Evolutionary conservation across 2,888 invertebrate genomes (phyloP), one percentile per base, ranked within the genome.

Genomic region (Litoditis marina): DNA sequence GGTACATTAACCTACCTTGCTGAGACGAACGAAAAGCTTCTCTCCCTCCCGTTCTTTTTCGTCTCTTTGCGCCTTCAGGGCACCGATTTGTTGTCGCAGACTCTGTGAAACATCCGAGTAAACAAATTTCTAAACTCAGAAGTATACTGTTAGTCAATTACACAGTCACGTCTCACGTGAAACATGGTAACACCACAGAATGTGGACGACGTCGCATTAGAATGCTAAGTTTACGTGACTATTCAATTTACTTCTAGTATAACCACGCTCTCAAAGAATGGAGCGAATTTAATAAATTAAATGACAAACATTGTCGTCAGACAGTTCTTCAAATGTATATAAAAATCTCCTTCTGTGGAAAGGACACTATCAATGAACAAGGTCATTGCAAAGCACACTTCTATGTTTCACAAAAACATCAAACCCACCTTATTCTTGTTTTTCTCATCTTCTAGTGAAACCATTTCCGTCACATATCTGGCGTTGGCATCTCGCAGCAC

Each of bases 1-100:
- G n/a, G n/a, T n/a, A n/a, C n/a, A n/a, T n/a, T 39, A 3, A 34
- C 32, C 27, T 25, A 57, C 50, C 47, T 62, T 62, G 19, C 44
- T 34, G 28, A 62, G 22, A n/a, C 61, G 44, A 19, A 61, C 39
- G 11, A 27, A 57, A 16, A 47, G 28, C 44, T 50, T 50, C 13
- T 62, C 44, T 16, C 22, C 31, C 39, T 62, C 62, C 31, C 19
- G 44, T 42, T 62, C 57, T 25, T 57, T 51, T 22, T 62, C 62
- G 25, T 62, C 62, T 13, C 28, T 51, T 28, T 62, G 56, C n/a
- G 57, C 62, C 30, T 62, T 62, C 11, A 51, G 34, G 19, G 62
- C 39, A 6, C 50, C 62, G 19, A 57, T 19, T 19, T 62, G 62
- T 8, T 51, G 56, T 16, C 52, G 56, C 3, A 62, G 62, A 1